Evolutionary conservation across 1,140 invertebrate species (phyloP), one percentile per base, ranked within the genome.

Genomic region (Eupeodes corollae): DNA sequence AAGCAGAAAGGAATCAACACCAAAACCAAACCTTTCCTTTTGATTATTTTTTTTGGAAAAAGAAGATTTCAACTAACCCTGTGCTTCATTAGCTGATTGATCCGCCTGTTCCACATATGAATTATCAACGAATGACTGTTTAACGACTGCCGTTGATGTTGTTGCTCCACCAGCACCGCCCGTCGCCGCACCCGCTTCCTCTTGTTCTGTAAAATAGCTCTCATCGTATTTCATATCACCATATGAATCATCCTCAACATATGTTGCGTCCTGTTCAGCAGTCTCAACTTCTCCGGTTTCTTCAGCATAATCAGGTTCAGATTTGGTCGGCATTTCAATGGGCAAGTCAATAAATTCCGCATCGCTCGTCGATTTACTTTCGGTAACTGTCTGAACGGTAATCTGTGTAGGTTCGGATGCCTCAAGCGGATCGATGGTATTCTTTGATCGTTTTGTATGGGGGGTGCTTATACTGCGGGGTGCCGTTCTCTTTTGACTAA

Each of bases 221-320:
- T 68, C 65, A 44, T 68, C 66, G 41, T 68, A 68, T 35, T 66
- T 61, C 55, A 68, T 61, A 43, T 68, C 66, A 16, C 66, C 66
- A 41, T 68, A 68, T 30, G 66, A 52, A 52, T 68, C 66, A 48
- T 68, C 66, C 46, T 68, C 66, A 19, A 68, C 66, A 46, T 68
- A 68, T n/a, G 60, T 59, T n/a, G 62, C 56, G 31, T 56, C 65
- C 41, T 68, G 58, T 32, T 64, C 66, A 9, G 54, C 47, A 15
- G 43, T 44, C 37, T 51, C 63, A 16, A 62, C 63, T 35, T 68
- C 65, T 31, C 55, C 65, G 33, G 60, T 53, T 26, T 68, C 66
- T 40, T 68, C 66, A 39, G 54, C 54, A 45, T 68, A 68, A 43
- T 68, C 66, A 21, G 66, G 65, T 59, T 68, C 66, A 16, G 66